Evolutionary conservation across 2,113 vertebrate genomes (phyloP).

Genomic region (Actenoides lindsayi): DNA sequence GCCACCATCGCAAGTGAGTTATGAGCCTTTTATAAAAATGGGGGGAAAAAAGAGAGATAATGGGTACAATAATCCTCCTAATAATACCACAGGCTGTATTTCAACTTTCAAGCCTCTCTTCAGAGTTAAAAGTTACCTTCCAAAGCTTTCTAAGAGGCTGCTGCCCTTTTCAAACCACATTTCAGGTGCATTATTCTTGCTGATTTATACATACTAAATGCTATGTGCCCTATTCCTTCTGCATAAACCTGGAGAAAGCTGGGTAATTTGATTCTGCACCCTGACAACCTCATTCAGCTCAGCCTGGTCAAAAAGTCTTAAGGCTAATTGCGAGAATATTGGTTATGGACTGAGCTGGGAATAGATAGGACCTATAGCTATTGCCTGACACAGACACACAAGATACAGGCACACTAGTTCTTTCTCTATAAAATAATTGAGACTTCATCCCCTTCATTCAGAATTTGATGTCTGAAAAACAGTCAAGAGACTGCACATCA

Average conservation of each 20-base stretch:
- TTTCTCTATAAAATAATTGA: background rate
- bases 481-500: background rate
- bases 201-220: constrained; percentile 75
- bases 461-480: no score
- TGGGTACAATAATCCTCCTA: background rate
- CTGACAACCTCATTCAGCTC: constrained; percentile 12
- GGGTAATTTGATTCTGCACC: constrained; percentile 36
- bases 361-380: background rate
- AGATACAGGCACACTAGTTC: background rate
- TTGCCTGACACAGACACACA: background rate
- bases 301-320: background rate
- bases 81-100: constrained; percentile 58
- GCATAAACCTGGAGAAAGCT: constrained; percentile 23
- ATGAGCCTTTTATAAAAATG: background rate
- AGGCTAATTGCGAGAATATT: background rate
- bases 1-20: constrained; percentile 18
- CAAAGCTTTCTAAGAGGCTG: constrained; percentile 66
- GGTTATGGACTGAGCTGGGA: background rate
- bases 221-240: constrained; percentile 30
- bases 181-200: constrained; percentile 67
- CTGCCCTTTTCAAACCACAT: constrained; percentile 72
- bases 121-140: constrained; percentile 68
- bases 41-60: background rate
- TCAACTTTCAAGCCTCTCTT: constrained; percentile 50
- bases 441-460: background rate